These are phyloP conservation scores for Frieseomelitta varia DNA, from an alignment of 1,140 invertebrate genomes.

Conservation along the genomic window DNA sequence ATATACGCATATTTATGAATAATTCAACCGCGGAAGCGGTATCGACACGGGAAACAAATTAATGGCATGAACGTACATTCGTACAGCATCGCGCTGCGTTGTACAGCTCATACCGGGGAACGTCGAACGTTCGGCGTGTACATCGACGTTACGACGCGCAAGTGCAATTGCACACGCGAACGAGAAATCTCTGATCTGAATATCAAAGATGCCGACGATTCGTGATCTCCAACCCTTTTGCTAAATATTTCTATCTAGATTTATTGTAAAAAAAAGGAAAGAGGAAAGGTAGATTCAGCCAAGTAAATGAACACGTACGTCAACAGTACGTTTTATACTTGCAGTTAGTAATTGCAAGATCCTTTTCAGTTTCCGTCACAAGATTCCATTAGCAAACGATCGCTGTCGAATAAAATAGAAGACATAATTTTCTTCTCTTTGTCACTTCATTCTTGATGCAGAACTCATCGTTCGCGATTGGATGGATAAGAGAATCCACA, in stretches of 20 bases:
- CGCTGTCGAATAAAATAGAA: not conserved
- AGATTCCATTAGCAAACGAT: not conserved
- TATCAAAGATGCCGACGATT: constrained; percentile 42
- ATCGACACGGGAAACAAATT: constrained; percentile 38
- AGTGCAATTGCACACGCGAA: constrained; percentile 35
- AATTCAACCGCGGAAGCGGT: constrained; percentile 14
- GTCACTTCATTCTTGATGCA: no score
- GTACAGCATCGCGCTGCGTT: not conserved
- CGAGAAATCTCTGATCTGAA: constrained; percentile 40
- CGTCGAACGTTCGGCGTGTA: constrained; percentile 39
- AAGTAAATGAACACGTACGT: not conserved
- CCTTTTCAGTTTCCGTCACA: not conserved
- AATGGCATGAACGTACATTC: constrained; percentile 20
- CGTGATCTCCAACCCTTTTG: not conserved
- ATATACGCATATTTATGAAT: constrained; percentile 32
- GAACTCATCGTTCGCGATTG: not conserved
- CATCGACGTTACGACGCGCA: constrained; percentile 33
- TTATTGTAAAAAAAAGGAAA: not conserved
- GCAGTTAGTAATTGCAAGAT: not conserved
- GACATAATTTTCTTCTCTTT: no score
- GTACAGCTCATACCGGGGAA: constrained; percentile 27
- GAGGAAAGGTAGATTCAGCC: rapidly evolving
- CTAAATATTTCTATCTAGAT: not conserved
- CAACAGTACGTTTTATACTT: no score
- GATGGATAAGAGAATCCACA: not conserved